Evolutionary conservation across 2,888 invertebrate species (phyloP), one percentile per base, ranked within the genome.

Genomic region (Tanytarsus gracilentus): DNA sequence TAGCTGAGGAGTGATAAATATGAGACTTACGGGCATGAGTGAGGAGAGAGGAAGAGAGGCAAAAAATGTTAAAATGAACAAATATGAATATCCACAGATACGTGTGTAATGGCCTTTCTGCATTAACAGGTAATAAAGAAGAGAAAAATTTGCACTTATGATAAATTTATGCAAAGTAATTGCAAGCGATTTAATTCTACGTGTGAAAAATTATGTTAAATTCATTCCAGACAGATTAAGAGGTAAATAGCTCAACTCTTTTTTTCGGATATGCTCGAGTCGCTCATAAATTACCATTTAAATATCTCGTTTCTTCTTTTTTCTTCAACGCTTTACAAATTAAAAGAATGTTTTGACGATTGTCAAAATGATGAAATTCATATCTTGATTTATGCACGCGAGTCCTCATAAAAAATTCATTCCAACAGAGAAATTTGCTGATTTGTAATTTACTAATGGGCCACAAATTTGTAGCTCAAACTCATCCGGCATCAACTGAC

Each of bases 121-220:
- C 51, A 51, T 51, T 51, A 51, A 25, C 51, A 51, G 23, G 23
- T 5, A 51, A 18, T 27, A 25, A 18, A n/a, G 50, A 48, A 48
- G 48, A 48, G n/a, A 33, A 21, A 9, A 18, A 14, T 30, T 16
- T 51, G 18, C 27, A 27, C 8, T 16, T 30, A 51, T 51, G 30
- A 23, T 18, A 27, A 29, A 29, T 51, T 51, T 51, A 51, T 51
- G 27, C 51, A 51, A 18, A 51, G 51, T 51, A 51, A 51, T 51
- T 27, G 21, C 51, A 18, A 16, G 8, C 51, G 29, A 16, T 51
- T 51, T 51, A 51, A 51, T 30, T 51, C 30, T 23, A 51, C 51
- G 51, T 51, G 51, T 51, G 51, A 51, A 51, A 51, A 51, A 51
- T 51, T 51, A 51, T 51, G 51, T 51, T 27, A 30, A 29, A 51